Evolutionary conservation across 2,113 vertebrate species (phyloP).

Genomic region (Reinhardtius hippoglossoides): DNA sequence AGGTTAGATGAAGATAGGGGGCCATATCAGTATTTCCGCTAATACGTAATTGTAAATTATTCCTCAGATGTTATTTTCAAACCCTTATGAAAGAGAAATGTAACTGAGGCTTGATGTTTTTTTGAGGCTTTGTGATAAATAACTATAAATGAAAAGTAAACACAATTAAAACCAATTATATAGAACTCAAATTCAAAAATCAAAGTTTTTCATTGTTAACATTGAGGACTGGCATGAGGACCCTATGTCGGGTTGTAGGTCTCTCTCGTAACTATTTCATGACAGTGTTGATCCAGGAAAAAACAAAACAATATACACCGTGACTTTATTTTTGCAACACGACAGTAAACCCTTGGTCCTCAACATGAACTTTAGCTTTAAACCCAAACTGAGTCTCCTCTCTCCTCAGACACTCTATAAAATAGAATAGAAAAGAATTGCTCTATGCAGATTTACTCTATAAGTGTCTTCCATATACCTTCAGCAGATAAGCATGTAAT

Average conservation of each 20-base stretch:
- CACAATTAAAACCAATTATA: too few species aligned
- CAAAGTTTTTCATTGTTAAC: too few species aligned
- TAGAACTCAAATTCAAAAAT: too few species aligned
- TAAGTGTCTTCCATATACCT: constrained; percentile 8
- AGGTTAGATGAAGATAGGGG: too few species aligned
- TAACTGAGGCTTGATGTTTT: too few species aligned
- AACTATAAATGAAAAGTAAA: too few species aligned
- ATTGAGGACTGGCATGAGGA: too few species aligned
- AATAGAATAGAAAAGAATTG: constrained; percentile 2
- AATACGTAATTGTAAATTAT: too few species aligned
- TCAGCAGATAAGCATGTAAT: constrained; percentile 29
- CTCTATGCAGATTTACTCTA: constrained; percentile 4
- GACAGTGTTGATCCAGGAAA: not conserved
- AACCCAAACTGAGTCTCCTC: not conserved
- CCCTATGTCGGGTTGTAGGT: not conserved
- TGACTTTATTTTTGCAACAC: not conserved
- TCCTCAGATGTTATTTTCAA: too few species aligned
- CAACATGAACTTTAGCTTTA: not conserved
- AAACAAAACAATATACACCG: not conserved
- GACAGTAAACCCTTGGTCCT: not conserved
- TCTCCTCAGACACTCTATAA: not conserved
- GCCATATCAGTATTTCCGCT: too few species aligned
- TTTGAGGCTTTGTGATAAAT: too few species aligned
- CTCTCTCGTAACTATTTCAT: not conserved
- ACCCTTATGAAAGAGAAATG: too few species aligned